Evolutionary conservation across 2,797 vertebrate species (phyloP).

Genomic region (Danio aesculapii): DNA sequence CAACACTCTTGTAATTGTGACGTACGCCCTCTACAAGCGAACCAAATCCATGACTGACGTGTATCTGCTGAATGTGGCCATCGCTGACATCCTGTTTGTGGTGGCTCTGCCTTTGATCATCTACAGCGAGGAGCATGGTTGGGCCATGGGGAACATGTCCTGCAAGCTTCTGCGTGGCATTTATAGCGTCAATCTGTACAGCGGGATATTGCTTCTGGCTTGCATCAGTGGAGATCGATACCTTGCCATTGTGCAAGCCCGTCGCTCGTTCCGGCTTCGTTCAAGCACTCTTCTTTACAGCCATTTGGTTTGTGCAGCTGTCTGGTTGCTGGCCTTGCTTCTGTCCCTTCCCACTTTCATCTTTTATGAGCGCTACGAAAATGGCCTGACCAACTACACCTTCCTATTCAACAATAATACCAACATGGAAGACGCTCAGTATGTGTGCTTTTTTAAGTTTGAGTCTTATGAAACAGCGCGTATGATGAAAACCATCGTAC

Average conservation of each 20-base stretch:
- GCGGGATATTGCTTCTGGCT: slow-evolving; percentile 89
- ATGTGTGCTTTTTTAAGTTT: slow-evolving; percentile 81
- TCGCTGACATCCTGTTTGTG: slow-evolving; percentile 90
- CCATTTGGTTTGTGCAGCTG: slow-evolving; percentile 73
- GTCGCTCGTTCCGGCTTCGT: slow-evolving; percentile 84
- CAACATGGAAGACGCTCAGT: accelerated
- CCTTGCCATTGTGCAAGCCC: slow-evolving; percentile 89
- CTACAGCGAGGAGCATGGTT: slow-evolving; percentile 81
- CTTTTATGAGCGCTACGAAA: slow-evolving; percentile 77
- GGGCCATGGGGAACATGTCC: slow-evolving; percentile 79
- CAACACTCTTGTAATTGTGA: slow-evolving; percentile 87
- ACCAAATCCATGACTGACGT: slow-evolving; percentile 91
- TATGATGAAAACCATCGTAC: slow-evolving; percentile 73
- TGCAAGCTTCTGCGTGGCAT: slow-evolving; percentile 87
- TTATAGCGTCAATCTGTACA: slow-evolving; percentile 91
- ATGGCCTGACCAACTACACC: accelerated
- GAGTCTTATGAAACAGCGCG: slow-evolving; percentile 26
- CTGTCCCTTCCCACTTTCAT: slow-evolving; percentile 83
- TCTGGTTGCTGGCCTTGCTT: slow-evolving; percentile 82
- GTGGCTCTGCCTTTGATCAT: slow-evolving; percentile 82
- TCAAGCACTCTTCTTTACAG: slow-evolving; percentile 74
- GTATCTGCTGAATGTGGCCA: slow-evolving; percentile 90
- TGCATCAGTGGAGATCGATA: slow-evolving; percentile 91
- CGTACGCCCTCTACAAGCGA: slow-evolving; percentile 88
- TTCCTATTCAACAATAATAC: accelerated